A percentile compares a stretch with the other conserved stretches of the same genome.
Conservation (phyloP, 2,888 invertebrate genomes). For the Philonicus albiceps region DNA sequence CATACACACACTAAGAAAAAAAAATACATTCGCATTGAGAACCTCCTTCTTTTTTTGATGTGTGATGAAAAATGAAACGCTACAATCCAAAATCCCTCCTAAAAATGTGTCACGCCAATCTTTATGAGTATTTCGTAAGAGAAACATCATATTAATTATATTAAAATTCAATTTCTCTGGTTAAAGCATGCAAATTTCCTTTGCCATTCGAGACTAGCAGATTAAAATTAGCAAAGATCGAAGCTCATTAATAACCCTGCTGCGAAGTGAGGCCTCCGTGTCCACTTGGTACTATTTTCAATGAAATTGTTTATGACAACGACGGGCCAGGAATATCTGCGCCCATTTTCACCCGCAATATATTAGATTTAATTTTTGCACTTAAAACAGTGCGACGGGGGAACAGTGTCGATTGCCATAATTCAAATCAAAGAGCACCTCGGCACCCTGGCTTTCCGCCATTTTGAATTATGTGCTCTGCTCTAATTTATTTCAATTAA, state of each 20-base stretch:
- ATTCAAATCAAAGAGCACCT: background rate
- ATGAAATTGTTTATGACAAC: constrained; percentile 19
- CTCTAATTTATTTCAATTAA: background rate
- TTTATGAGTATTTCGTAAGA: background rate
- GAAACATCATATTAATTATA: background rate
- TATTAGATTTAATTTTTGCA: constrained; percentile 17
- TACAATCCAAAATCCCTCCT: background rate
- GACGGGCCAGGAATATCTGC: background rate
- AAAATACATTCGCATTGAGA: too few species aligned
- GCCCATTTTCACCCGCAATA: background rate
- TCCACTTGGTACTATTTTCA: background rate
- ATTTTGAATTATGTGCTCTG: background rate
- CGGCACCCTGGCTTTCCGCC: background rate
- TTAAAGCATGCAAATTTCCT: background rate
- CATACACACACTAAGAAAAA: too few species aligned
- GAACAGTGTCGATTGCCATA: background rate
- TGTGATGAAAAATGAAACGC: background rate
- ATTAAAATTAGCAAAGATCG: background rate
- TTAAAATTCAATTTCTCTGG: background rate
- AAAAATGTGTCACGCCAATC: background rate
- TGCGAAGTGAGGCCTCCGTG: background rate
- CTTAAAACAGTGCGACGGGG: background rate
- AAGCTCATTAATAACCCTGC: background rate
- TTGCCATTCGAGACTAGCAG: background rate
- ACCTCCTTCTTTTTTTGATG: too few species aligned